Evolutionary conservation across 2,113 vertebrate species (phyloP).

Genomic region (human (Homo sapiens)): DNA sequence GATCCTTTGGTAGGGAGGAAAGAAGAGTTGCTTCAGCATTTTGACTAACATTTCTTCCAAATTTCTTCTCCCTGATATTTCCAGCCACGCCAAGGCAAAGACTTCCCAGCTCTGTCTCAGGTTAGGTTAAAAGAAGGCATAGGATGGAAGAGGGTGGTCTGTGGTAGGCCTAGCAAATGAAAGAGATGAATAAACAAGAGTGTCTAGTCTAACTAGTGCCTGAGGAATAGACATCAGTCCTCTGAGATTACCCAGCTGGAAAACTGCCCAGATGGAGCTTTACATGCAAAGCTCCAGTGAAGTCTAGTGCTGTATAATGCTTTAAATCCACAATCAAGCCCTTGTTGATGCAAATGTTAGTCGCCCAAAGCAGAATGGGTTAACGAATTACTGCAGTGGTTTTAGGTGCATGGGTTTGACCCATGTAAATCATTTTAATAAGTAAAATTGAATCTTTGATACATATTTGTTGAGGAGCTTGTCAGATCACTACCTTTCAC

Average conservation of each 20-base stretch:
- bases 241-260: neutral
- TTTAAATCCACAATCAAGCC: neutral
- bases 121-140: neutral
- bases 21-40: neutral
- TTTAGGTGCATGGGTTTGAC: neutral
- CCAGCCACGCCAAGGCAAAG: neutral
- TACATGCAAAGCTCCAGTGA: neutral
- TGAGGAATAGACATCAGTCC: neutral
- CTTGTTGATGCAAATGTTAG: neutral
- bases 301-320: neutral
- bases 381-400: neutral
- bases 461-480: neutral
- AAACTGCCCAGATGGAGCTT: neutral
- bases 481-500: neutral
- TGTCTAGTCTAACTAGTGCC: neutral
- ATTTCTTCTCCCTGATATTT: neutral
- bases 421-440: neutral
- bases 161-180: neutral
- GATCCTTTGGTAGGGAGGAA: neutral
- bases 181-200: neutral
- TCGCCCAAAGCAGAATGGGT: neutral
- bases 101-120: neutral
- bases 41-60: neutral
- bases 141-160: neutral
- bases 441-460: neutral